Conservation (phyloP, 2,113 vertebrate genomes). For the Peromyscus leucopus region DNA sequence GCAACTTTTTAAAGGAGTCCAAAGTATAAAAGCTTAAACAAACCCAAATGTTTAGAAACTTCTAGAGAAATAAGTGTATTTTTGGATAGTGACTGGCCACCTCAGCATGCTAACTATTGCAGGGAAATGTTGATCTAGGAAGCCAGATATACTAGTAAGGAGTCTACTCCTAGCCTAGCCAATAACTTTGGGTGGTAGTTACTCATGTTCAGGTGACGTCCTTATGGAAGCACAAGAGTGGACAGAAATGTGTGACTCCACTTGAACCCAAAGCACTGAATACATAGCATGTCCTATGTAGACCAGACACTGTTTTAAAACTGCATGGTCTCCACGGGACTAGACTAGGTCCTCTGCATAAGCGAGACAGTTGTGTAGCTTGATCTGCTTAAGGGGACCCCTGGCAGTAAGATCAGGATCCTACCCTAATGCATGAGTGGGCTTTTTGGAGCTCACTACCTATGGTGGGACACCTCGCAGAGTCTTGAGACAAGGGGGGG, state of each 20-base stretch:
- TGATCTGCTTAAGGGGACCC: too few relatives aligned
- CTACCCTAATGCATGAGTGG: too few relatives aligned
- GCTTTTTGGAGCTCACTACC: too few relatives aligned
- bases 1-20: neutral
- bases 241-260: neutral
- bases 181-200: neutral
- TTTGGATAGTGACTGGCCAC: neutral
- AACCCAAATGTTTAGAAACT: neutral
- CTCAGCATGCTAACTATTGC: neutral
- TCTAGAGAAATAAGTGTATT: neutral
- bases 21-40: neutral
- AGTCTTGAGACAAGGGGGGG: too few relatives aligned
- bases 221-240: neutral
- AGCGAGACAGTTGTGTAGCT: too few relatives aligned
- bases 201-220: neutral
- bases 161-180: neutral
- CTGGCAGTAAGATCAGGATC: too few relatives aligned
- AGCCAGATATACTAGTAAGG: neutral
- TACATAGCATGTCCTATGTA: neutral
- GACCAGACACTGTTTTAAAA: neutral
- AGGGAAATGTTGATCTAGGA: conserved; percentile 6
- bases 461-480: too few relatives aligned
- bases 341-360: too few relatives aligned
- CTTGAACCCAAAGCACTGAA: neutral
- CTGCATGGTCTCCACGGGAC: too few relatives aligned